Evolutionary conservation across 2,888 invertebrate species (phyloP).

Genomic region (Melanchra persicariae): DNA sequence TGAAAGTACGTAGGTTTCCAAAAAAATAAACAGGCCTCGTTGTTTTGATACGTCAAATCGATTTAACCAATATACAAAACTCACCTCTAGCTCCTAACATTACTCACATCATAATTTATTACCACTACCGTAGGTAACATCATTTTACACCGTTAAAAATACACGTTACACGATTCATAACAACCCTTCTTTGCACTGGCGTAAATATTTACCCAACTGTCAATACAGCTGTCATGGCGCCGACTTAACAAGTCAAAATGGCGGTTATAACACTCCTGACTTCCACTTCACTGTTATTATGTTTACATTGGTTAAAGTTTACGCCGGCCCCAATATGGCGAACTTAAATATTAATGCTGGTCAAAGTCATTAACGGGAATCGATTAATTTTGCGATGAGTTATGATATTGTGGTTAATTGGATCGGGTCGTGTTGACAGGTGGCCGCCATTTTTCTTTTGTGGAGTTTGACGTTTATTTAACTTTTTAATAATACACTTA

Average conservation of each 20-base stretch:
- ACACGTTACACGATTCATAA: slow-evolving; percentile 21
- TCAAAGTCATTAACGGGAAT: slow-evolving; percentile 42
- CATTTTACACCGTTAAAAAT: slow-evolving; percentile 23
- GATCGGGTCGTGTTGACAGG: slow-evolving; percentile 22
- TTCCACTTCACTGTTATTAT: slow-evolving; percentile 47
- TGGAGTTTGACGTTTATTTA: slow-evolving; percentile 3
- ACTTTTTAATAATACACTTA: neutral
- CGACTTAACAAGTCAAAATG: slow-evolving; percentile 41
- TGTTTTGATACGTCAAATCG: too few relatives aligned
- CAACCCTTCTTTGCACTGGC: neutral
- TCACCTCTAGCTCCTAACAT: neutral
- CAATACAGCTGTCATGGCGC: slow-evolving; percentile 46
- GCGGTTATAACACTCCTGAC: slow-evolving; percentile 34
- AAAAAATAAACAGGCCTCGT: too few relatives aligned
- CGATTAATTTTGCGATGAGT: slow-evolving; percentile 51
- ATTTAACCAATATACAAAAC: neutral
- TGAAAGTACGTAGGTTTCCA: too few relatives aligned
- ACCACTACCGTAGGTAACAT: neutral
- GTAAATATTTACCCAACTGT: slow-evolving; percentile 50
- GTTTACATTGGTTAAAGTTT: slow-evolving; percentile 50
- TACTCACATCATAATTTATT: slow-evolving; percentile 18
- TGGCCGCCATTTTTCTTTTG: slow-evolving; percentile 28
- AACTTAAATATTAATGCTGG: slow-evolving; percentile 58
- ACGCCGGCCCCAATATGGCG: slow-evolving; percentile 37
- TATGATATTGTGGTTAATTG: slow-evolving; percentile 52